Base-by-base conservation (phyloP, 2,113 vertebrate genomes). In the Plotosus lineatus region DNA sequence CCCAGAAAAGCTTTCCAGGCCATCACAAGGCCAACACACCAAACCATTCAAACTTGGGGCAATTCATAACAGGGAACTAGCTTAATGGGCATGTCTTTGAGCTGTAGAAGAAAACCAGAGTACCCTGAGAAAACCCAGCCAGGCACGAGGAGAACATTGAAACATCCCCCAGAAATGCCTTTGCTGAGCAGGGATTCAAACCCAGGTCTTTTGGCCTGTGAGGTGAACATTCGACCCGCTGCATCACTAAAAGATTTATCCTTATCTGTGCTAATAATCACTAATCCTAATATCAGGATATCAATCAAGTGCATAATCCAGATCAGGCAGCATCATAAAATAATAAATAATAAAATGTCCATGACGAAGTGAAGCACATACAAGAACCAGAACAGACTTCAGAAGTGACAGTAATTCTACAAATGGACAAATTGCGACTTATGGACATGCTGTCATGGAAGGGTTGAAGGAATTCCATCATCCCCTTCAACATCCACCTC, bases 391-490 rank as follows among this genome's bases (percentile, higher is more conserved):
- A 9, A n/a, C 5, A 4, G 36, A n/a, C 63, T 40, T 38, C 61
- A 38, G 1, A 38, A 15, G 3, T 38, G 26, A 19, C 7, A 31
- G n/a, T 38, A 65, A 50, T 31, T 63, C 56, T 53, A 55, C 68
- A 56, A 61, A 63, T 26, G 61, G 80, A 77, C 38, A n/a, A 48
- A 17, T 75, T 21, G 46, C 63, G 42, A 48, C 28, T 36, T 10
- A 33, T 42, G 15, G 53, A 53, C 44, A 15, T 53, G 53, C 23
- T 40, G 80, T 46, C 55, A 46, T 17, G n/a, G 50, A 79, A 48
- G 26, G 61, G 63, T 79, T 56, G 88, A 91, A 74, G 28, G 71
- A 51, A 12, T 33, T 2, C n/a, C 33, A 2, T 55, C 50, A n/a
- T 56, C 50, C n/a, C 38, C 7, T 5, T 73, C 28, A 33, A 51